A percentile compares a stretch with the other conserved stretches of the same genome.
Conservation (phyloP, 2,888 invertebrate genomes). For the Drosophila anceps region DNA sequence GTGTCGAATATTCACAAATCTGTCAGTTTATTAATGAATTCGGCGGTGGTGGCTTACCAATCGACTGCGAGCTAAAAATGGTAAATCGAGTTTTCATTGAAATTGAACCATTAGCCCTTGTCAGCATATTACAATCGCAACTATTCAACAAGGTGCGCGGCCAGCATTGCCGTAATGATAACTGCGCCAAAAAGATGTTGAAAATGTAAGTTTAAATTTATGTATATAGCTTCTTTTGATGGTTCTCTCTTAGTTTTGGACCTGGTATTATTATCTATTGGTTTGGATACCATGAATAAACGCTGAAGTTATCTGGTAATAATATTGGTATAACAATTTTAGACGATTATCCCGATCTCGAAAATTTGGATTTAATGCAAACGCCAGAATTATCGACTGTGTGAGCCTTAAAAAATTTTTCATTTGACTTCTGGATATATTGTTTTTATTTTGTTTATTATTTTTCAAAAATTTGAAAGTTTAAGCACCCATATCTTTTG, state of each 20-base stretch:
- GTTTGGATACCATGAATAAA: conserved; percentile 93
- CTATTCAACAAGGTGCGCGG: conserved; percentile 89
- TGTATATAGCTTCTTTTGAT: not conserved
- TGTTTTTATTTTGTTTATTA: no score
- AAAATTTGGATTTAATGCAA: conserved; percentile 85
- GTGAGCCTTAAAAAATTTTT: conserved; percentile 4
- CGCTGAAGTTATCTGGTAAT: conserved; percentile 87
- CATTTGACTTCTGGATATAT: no score
- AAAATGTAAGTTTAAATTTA: conserved; percentile 67
- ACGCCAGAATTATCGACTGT: conserved; percentile 14
- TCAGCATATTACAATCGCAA: conserved; percentile 90
- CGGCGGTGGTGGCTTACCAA: conserved; percentile 86
- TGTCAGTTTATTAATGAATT: conserved; percentile 86
- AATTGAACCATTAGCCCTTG: conserved; percentile 88
- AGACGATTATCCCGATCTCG: conserved; percentile 86
- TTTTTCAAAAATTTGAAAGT: no score
- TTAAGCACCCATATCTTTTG: no score
- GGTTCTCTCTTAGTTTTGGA: conserved; percentile 89
- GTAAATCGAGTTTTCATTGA: conserved; percentile 86
- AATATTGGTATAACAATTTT: conserved; percentile 87
- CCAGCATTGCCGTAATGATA: conserved; percentile 88
- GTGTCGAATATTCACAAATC: conserved; percentile 65
- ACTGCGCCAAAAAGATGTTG: conserved; percentile 87
- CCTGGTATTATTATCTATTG: conserved; percentile 97
- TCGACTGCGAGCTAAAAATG: conserved; percentile 88